Evolutionary conservation across 2,888 invertebrate genomes (phyloP).

Genomic region (Uloborus plumipes): DNA sequence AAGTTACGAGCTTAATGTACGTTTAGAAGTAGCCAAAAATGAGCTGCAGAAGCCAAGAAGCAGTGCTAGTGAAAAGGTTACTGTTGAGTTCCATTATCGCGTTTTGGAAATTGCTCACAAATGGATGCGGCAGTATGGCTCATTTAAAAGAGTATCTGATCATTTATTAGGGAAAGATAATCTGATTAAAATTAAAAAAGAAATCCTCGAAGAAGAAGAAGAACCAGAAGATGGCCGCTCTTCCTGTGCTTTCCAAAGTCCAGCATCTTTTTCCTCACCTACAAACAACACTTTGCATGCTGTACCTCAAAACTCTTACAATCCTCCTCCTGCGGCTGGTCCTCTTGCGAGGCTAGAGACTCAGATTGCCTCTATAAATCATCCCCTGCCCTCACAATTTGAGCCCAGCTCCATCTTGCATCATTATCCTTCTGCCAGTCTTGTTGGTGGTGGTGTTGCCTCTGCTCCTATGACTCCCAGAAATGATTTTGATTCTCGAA

Average conservation of each 20-base stretch:
- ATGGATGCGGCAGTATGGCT: constrained; percentile 3
- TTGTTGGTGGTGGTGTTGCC: neutral
- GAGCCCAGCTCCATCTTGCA: neutral
- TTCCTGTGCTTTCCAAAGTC: constrained; percentile 17
- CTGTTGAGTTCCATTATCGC: neutral
- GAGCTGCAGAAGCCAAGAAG: neutral
- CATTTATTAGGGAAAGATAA: neutral
- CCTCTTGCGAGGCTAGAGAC: constrained; percentile 27
- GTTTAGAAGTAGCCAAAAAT: constrained; percentile 4
- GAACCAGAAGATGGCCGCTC: neutral
- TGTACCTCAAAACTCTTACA: neutral
- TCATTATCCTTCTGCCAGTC: too few species aligned
- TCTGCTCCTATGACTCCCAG: constrained; percentile 21
- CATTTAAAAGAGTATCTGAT: constrained; percentile 35
- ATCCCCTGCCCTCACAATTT: neutral
- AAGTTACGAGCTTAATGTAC: neutral
- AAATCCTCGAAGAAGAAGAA: constrained; percentile 16
- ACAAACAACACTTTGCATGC: neutral
- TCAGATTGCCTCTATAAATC: constrained; percentile 34
- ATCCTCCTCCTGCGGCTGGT: neutral
- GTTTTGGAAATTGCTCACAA: constrained; percentile 7
- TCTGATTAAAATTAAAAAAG: constrained; percentile 47
- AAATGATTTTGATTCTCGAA: constrained; percentile 40
- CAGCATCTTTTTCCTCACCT: neutral
- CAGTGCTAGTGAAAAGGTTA: neutral